Evolutionary conservation across 2,888 invertebrate genomes (phyloP).

Genomic region (Idaea dimidiata): DNA sequence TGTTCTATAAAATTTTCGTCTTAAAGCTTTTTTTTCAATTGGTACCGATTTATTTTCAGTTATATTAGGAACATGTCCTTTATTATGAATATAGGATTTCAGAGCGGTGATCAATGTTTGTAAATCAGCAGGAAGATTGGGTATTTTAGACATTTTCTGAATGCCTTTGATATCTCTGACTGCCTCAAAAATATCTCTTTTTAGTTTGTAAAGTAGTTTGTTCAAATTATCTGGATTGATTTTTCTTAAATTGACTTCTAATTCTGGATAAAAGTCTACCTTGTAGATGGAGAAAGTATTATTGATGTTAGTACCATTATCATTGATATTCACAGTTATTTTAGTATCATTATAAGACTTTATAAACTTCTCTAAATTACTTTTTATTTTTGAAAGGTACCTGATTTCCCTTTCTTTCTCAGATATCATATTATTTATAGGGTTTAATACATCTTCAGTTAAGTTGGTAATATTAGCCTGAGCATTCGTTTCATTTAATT

Average conservation of each 20-base stretch:
- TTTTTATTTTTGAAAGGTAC: slow-evolving; percentile 43
- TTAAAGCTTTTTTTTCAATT: slow-evolving; percentile 10
- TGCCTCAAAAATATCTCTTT: slow-evolving; percentile 53
- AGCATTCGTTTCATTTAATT: slow-evolving; percentile 13
- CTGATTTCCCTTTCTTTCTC: slow-evolving; percentile 51
- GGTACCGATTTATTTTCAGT: slow-evolving; percentile 15
- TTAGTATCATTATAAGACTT: slow-evolving; percentile 30
- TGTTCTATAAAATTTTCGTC: slow-evolving; percentile 13
- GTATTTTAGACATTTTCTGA: slow-evolving; percentile 34
- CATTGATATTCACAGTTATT: slow-evolving; percentile 17
- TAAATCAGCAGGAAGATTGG: slow-evolving; percentile 41
- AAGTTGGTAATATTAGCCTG: slow-evolving; percentile 25
- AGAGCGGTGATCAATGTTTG: slow-evolving; percentile 44
- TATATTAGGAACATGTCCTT: slow-evolving; percentile 25
- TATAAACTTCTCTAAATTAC: slow-evolving; percentile 41
- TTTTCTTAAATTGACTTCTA: slow-evolving; percentile 32
- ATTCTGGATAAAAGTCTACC: slow-evolving; percentile 37
- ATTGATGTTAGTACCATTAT: slow-evolving; percentile 18
- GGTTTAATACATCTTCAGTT: slow-evolving; percentile 35
- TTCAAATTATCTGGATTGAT: slow-evolving; percentile 28
- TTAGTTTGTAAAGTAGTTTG: slow-evolving; percentile 48
- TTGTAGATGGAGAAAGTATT: slow-evolving; percentile 39
- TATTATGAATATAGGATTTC: slow-evolving; percentile 45
- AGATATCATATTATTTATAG: slow-evolving; percentile 46
- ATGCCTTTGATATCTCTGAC: slow-evolving; percentile 46